Evolutionary conservation across 2,888 invertebrate genomes (phyloP), one percentile per base, ranked within the genome.

Genomic region (Mythimna albipuncta): DNA sequence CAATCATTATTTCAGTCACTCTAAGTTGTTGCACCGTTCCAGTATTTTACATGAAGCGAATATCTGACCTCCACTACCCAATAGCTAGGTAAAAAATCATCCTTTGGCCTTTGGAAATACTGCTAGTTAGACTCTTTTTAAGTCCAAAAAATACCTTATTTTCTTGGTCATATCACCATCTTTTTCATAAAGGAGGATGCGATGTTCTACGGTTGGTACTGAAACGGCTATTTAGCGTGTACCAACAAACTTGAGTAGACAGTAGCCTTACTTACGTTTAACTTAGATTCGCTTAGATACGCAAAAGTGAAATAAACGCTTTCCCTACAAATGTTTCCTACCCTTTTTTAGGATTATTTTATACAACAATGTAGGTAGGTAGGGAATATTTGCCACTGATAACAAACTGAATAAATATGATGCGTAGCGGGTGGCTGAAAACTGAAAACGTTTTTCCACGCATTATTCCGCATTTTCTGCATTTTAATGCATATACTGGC

Each of bases 261-360:
- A 62, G 68, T 50, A 75, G 62, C 32, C 11, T 57, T 16, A 50
- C 32, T 75, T n/a, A 32, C 2, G 9, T 75, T 57, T 52, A 50
- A 32, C 41, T 19, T 44, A 6, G 11, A 62, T 1, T 26, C 54
- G 64, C 69, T 41, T 55, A n/a, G n/a, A n/a, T n/a, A 76, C 55
- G 44, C 35, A 0, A 77, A 74, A 75, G 21, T 68, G 61, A 62
- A 75, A 67, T 32, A 62, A 64, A 70, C 26, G n/a, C 11, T 62
- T 62, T 68, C 57, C 57, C 67, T 62, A 26, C 41, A 0, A 32
- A n/a, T n/a, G 2, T 32, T 44, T 50, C 9, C 11, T 21, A 61
- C 50, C 32, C 21, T 52, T 64, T 26, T n/a, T 64, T 61, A 35
- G 16, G 19, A 52, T 61, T 44, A 55, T 62, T 55, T 38, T 35